Base-by-base conservation (phyloP, 2,113 vertebrate genomes). In the Sceloporus undulatus region DNA sequence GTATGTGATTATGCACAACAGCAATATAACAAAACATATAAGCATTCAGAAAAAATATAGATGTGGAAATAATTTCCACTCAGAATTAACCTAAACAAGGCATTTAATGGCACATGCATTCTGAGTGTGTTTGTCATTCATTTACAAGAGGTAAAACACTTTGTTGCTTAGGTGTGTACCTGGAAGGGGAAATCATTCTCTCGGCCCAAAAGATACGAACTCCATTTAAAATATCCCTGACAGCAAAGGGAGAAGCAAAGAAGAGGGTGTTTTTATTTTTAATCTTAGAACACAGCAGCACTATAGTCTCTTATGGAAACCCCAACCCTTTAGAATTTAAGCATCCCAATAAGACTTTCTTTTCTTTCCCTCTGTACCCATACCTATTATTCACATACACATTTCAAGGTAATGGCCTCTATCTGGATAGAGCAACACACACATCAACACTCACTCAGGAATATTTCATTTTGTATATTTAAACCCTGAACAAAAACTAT, bases 401-500 rank as follows among this genome's bases (percentile, higher is more conserved):
- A 65, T 3, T 42, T 18, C 74, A 0, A 0, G 13, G 0, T 0
- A 0, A 21, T 0, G 84, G 40, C 1, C 0, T 78, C 1, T 8
- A 79, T 0, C 25, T 25, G 27, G 1, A 1, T 5, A 11, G 25
- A 0, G 29, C 0, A 2, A 19, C 0, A 29, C 78, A 25, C 1
- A n/a, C 19, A 1, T 27, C 23, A 0, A 40, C 84, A 84, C 2
- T 78, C 21, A 79, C 14, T 52, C 19, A 52, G 8, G 54, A 62
- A 0, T 7, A 25, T 5, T 54, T 65, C 9, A 40, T 77, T 77
- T 59, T 40, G 25, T n/a, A 66, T 19, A 25, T 59, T 40, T 48
- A 85, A 68, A 70, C 1, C 2, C 0, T 84, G 0, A 54, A 77
- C 40, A 54, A 16, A 13, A 70, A 73, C 4, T 19, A 0, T 2